phyloP scores from a whole-genome alignment of 2,888 invertebrate genomes.

The Oscheius onirici region DNA sequence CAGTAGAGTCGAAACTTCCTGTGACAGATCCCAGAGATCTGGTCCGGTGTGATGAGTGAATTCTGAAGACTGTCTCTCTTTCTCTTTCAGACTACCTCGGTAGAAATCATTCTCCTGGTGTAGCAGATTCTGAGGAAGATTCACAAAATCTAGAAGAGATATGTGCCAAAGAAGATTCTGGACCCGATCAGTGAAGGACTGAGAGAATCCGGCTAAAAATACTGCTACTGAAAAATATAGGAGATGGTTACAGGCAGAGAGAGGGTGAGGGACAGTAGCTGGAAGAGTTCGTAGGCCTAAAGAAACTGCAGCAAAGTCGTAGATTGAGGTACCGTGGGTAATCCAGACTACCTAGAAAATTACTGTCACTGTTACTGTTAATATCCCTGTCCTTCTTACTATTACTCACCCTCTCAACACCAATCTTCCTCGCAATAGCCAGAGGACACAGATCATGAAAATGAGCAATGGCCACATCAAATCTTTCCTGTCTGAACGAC shows the following conservation, averaged over 20 bases:
- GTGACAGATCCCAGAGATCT: conserved; percentile 64
- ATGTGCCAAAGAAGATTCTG: conserved; percentile 67
- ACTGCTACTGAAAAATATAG: too few species aligned
- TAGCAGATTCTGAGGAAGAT: conserved; percentile 65
- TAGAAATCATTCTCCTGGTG: conserved; percentile 67
- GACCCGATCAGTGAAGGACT: conserved; percentile 58
- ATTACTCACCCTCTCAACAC: conserved; percentile 58
- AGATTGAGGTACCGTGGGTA: conserved; percentile 68
- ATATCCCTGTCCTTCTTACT: too few species aligned
- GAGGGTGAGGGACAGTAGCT: conserved; percentile 68
- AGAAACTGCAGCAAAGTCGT: conserved; percentile 65
- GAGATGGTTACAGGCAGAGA: conserved; percentile 56
- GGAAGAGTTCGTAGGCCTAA: conserved; percentile 66
- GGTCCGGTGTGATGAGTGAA: conserved; percentile 26
- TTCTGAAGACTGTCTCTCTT: conserved; percentile 32
- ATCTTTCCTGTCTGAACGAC: conserved; percentile 51
- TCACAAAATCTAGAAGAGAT: conserved; percentile 67
- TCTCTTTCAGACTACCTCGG: conserved; percentile 33
- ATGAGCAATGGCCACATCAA: conserved; percentile 69
- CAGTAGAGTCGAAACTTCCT: conserved; percentile 57
- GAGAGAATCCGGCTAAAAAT: conserved; percentile 48
- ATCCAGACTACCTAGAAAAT: conserved; percentile 64
- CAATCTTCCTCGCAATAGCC: conserved; percentile 63
- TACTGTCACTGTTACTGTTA: neutral
- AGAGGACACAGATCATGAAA: conserved; percentile 70